Evolutionary conservation across 2,888 invertebrate species (phyloP), one percentile per base, ranked within the genome.

Genomic region (Aplocera efformata): DNA sequence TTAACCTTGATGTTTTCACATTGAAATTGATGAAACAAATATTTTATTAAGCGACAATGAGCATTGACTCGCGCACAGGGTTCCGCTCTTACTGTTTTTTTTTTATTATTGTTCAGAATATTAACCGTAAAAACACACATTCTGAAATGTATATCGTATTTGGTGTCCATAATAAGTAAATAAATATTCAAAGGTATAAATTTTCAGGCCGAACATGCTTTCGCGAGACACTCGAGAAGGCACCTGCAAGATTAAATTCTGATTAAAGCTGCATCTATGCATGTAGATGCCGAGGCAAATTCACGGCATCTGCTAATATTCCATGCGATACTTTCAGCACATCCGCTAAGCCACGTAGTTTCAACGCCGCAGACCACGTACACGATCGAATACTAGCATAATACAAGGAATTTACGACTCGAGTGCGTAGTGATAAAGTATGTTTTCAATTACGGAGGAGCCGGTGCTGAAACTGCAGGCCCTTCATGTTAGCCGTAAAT

Each of bases 401-500:
- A 10, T 41, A 10, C 57, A 65, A 25, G 30, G 45, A 10, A 65
- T 63, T 54, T 26, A 53, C 36, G 53, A 59, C 67, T 56, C 43
- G 45, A 60, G 34, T 26, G 1, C 21, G 25, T 8, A n/a, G 35
- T n/a, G 22, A 58, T 67, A 78, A 67, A 72, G 78, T 42, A 49
- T 57, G 56, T 55, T 68, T 77, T 69, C 35, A 46, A 44, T 52
- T 63, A 63, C 45, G 30, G 41, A 50, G 38, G 28, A 45, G 39
- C 52, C 57, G 56, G 57, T 58, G 67, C 67, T 73, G 65, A 76
- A 75, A 79, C 65, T 75, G 67, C 72, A 73, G 66, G 71, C 66
- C 69, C 66, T 76, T 72, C 64, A 67, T 61, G 64, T 60, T 64
- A 60, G 60, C 68, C 69, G 72, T 78, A 79, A 77, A 81, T 60